Evolutionary conservation across 2,797 vertebrate species (phyloP).

Genomic region (Darevskia nairensis): DNA sequence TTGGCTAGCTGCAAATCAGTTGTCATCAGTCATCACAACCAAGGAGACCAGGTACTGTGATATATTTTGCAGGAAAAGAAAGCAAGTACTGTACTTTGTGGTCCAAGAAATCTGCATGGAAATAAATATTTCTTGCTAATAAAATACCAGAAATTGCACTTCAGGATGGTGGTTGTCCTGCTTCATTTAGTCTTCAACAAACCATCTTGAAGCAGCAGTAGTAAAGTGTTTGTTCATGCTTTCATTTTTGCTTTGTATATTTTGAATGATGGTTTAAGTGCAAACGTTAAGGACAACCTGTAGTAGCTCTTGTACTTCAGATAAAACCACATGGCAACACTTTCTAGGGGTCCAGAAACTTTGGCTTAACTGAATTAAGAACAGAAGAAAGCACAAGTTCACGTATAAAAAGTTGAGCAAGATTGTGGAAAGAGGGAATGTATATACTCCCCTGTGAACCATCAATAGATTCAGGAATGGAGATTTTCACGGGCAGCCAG

Average conservation of each 20-base stretch:
- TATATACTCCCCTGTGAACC: neutral
- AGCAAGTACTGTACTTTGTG: neutral
- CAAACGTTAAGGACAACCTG: neutral
- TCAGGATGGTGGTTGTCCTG: neutral
- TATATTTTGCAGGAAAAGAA: neutral
- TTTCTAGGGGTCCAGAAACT: no score
- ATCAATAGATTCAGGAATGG: neutral
- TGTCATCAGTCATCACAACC: constrained; percentile 88
- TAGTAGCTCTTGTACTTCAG: neutral
- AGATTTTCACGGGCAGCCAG: neutral
- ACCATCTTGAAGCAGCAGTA: neutral
- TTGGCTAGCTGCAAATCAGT: constrained; percentile 94
- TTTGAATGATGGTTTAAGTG: neutral
- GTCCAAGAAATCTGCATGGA: neutral
- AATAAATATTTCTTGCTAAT: rapidly evolving
- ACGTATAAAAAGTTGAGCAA: neutral
- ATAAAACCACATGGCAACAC: neutral
- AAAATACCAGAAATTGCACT: neutral
- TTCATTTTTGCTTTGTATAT: neutral
- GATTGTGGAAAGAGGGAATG: neutral
- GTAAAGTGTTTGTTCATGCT: neutral
- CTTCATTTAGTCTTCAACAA: neutral
- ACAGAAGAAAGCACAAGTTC: no score
- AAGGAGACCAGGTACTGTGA: constrained; percentile 90
- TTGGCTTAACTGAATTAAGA: no score